A percentile compares a stretch with the other conserved stretches of the same genome.
These are phyloP conservation scores for Microcebus jonahi DNA, from an alignment of 2,113 vertebrate genomes.

Conservation along the genomic window DNA sequence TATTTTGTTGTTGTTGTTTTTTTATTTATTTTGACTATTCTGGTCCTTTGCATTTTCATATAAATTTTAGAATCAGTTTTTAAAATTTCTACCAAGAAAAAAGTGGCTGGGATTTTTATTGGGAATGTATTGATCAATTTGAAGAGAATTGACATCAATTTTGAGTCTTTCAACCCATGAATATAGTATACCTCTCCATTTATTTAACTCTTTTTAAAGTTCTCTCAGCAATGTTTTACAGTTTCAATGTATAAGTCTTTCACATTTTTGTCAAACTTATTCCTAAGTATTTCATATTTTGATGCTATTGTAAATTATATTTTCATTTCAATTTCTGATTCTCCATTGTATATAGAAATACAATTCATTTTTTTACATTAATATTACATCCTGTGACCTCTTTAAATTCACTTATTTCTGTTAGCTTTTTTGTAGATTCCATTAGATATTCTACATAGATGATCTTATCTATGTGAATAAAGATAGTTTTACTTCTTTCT, in stretches of 20 bases:
- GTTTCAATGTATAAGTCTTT: not conserved
- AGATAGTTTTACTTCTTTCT: not conserved
- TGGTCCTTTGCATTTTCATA: not conserved
- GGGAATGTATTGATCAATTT: not conserved
- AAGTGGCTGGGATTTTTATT: not conserved
- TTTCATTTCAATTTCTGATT: not conserved
- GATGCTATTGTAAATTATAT: not conserved
- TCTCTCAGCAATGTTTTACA: not conserved
- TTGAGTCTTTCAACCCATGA: not conserved
- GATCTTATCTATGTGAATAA: not conserved
- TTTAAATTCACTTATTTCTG: not conserved
- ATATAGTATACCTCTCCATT: not conserved
- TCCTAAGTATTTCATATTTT: not conserved
- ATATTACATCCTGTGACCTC: not conserved
- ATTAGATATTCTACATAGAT: not conserved
- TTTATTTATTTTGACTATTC: not conserved
- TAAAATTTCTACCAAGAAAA: not conserved
- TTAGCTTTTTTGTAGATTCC: not conserved
- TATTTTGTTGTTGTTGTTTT: no score
- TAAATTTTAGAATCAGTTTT: slow-evolving; percentile 16
- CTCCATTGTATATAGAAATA: not conserved
- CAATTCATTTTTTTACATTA: not conserved
- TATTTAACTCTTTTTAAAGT: not conserved
- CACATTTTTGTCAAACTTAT: not conserved
- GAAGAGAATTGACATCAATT: not conserved